Evolutionary conservation across 2,113 vertebrate genomes (phyloP).

Genomic region (Neotragus pygmaeus): DNA sequence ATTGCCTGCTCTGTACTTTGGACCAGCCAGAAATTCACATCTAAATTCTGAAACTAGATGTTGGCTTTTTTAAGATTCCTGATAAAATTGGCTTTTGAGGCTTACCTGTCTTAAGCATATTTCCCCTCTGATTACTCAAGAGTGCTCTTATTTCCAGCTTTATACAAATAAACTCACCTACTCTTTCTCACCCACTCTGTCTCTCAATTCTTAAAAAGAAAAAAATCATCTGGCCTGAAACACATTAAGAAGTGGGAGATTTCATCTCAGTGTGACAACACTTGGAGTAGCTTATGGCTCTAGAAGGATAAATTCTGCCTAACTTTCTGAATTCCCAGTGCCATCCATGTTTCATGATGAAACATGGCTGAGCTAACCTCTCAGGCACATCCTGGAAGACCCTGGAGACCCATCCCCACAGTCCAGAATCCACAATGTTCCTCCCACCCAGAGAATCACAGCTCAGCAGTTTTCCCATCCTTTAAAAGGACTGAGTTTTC

Average conservation of each 20-base stretch:
- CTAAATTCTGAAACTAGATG: not conserved
- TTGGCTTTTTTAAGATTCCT: slow-evolving; percentile 12
- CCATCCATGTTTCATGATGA: not conserved
- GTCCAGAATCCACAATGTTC: not conserved
- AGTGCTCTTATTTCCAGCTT: not conserved
- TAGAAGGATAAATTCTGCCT: not conserved
- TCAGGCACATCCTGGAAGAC: not conserved
- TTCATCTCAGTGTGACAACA: not conserved
- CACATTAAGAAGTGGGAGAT: slow-evolving; percentile 18
- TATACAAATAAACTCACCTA: not conserved
- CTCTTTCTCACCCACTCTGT: not conserved
- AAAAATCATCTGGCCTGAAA: not conserved
- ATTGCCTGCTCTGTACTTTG: not conserved
- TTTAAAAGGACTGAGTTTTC: slow-evolving; percentile 53
- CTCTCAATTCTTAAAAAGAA: slow-evolving; percentile 13
- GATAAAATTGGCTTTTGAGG: not conserved
- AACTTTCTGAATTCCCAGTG: not conserved
- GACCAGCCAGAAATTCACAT: not conserved
- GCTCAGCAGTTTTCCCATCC: slow-evolving; percentile 10
- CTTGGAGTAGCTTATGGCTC: not conserved
- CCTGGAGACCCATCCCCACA: not conserved
- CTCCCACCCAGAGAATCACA: slow-evolving; percentile 23
- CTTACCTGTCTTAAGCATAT: not conserved
- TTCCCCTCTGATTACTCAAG: slow-evolving; percentile 23
- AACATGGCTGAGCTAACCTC: not conserved